phyloP scores from a whole-genome alignment of 1,140 invertebrate species.

The Anastrepha obliqua region DNA sequence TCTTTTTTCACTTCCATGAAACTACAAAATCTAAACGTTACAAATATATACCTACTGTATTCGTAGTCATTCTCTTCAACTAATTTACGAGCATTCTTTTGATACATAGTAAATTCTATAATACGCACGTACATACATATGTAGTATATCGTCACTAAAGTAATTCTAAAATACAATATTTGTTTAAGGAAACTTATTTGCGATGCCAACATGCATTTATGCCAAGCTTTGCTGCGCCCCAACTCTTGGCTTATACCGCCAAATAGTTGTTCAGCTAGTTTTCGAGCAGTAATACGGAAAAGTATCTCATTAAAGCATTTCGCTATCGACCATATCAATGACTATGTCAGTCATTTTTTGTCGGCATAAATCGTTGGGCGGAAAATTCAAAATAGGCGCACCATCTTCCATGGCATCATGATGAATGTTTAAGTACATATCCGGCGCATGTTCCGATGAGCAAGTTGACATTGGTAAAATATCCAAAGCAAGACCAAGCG shows the following conservation, averaged over 20 bases:
- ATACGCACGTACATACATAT: too few species aligned
- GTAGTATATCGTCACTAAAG: neutral
- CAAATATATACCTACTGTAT: neutral
- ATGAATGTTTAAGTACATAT: slow-evolving; percentile 77
- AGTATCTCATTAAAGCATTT: slow-evolving; percentile 69
- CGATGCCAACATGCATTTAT: neutral
- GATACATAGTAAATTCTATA: neutral
- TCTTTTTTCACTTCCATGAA: too few species aligned
- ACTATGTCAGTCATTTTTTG: slow-evolving; percentile 79
- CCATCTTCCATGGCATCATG: slow-evolving; percentile 61
- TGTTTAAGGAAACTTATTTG: neutral
- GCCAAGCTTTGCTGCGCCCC: neutral
- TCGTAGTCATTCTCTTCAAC: neutral
- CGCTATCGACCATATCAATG: slow-evolving; percentile 77
- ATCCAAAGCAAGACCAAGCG: slow-evolving; percentile 81
- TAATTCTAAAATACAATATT: neutral
- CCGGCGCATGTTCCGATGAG: slow-evolving; percentile 81
- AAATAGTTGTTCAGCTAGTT: neutral
- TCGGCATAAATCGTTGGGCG: slow-evolving; percentile 76
- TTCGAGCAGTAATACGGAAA: neutral
- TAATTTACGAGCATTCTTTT: neutral
- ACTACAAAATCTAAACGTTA: neutral
- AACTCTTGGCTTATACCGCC: neutral
- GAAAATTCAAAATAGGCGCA: slow-evolving; percentile 70
- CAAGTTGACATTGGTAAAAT: slow-evolving; percentile 84